Evolutionary conservation across 2,888 invertebrate species (phyloP).

Genomic region (Pandemis cinnamomeana): DNA sequence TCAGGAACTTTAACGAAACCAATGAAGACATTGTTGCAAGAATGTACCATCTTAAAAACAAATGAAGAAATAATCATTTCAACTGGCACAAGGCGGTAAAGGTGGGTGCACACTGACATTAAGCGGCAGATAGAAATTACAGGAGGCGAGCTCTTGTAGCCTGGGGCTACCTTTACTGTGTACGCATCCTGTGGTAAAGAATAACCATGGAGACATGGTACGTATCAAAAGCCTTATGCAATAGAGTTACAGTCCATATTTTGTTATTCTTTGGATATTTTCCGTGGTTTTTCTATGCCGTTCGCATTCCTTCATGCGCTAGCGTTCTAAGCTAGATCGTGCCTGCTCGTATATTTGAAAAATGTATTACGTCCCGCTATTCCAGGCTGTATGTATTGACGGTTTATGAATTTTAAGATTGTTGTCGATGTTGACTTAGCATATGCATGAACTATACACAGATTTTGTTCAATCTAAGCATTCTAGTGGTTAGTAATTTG

Average conservation of each 20-base stretch:
- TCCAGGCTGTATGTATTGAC: neutral
- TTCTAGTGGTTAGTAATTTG: too few relatives aligned
- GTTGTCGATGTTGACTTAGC: neutral
- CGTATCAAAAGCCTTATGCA: neutral
- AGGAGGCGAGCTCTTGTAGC: conserved; percentile 19
- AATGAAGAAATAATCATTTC: neutral
- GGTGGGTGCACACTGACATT: conserved; percentile 53
- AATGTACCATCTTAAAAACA: neutral
- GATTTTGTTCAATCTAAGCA: too few relatives aligned
- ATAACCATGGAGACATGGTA: neutral
- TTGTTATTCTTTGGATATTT: neutral
- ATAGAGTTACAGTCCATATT: neutral
- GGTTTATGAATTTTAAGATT: neutral
- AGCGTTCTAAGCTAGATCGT: conserved; percentile 11
- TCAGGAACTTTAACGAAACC: too few relatives aligned
- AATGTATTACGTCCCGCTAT: neutral
- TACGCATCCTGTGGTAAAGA: conserved; percentile 20
- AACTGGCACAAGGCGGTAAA: conserved; percentile 48
- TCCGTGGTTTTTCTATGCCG: neutral
- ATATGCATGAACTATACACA: neutral
- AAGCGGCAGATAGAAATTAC: conserved; percentile 53
- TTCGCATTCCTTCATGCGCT: conserved; percentile 38
- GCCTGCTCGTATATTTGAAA: neutral
- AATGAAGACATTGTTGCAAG: too few relatives aligned
- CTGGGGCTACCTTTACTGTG: conserved; percentile 21